Evolutionary conservation across 2,113 vertebrate genomes (phyloP).

Genomic region (Cyanoderma ruficeps): DNA sequence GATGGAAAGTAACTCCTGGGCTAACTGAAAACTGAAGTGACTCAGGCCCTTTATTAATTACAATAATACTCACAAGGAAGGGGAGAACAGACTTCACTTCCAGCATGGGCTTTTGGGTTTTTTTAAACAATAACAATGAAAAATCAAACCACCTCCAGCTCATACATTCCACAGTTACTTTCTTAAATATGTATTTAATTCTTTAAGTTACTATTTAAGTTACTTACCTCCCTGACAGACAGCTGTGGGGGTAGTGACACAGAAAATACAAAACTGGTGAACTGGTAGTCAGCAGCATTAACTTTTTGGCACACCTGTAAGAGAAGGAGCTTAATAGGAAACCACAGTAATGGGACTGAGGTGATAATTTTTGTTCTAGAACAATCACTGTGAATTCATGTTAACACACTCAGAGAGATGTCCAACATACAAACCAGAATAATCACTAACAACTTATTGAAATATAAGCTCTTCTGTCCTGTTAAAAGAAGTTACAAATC

Average conservation of each 20-base stretch:
- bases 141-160: neutral
- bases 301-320: constrained; percentile 86
- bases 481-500: neutral
- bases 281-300: constrained; percentile 82
- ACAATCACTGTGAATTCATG: neutral
- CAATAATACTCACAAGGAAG: neutral
- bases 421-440: neutral
- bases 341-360: neutral
- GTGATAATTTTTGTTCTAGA: neutral
- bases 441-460: neutral
- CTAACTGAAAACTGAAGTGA: neutral
- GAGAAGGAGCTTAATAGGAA: neutral
- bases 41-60: constrained; percentile 1
- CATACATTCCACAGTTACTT: neutral
- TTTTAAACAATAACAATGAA: neutral
- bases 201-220: neutral
- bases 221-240: constrained; percentile 91
- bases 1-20: neutral
- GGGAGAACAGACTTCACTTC: neutral
- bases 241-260: constrained; percentile 94
- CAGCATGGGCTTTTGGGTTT: neutral
- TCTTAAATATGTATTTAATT: neutral
- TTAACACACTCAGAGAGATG: neutral
- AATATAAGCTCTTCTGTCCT: neutral
- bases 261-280: constrained; percentile 87